A percentile compares a stretch with the other conserved stretches of the same genome.
phyloP scores from a whole-genome alignment of 2,888 invertebrate genomes.

The Sisyra nigra region DNA sequence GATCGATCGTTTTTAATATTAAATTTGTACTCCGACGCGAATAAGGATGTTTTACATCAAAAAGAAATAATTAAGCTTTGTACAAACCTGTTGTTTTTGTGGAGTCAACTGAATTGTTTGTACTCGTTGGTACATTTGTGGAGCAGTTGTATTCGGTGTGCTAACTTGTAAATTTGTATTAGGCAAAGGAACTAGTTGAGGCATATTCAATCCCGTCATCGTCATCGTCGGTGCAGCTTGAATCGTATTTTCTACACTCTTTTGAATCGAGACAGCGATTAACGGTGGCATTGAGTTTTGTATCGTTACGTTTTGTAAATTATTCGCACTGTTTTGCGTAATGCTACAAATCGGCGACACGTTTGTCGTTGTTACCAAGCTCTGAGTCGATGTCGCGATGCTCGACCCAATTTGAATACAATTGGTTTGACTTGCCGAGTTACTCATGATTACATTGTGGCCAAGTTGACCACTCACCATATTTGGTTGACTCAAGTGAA shows the following conservation, averaged over 20 bases:
- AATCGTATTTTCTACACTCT: background rate
- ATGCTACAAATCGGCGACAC: background rate
- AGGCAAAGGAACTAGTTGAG: constrained; percentile 17
- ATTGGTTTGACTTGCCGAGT: background rate
- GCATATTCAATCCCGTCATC: constrained; percentile 10
- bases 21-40: too few relatives aligned
- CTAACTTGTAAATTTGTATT: constrained; percentile 11
- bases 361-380: background rate
- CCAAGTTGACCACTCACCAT: too few relatives aligned
- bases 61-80: background rate
- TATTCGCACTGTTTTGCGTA: background rate
- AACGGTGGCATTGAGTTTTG: background rate
- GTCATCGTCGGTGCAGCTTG: background rate
- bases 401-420: background rate
- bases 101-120: constrained; percentile 59
- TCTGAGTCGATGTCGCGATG: background rate
- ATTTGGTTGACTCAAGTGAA: too few relatives aligned
- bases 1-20: too few relatives aligned
- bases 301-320: background rate
- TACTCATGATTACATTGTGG: background rate
- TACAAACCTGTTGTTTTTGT: constrained; percentile 46
- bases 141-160: constrained; percentile 13
- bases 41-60: too few relatives aligned
- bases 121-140: constrained; percentile 35
- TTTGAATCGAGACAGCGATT: constrained; percentile 1